Percentiles rank a stretch among this genome's conserved stretches.
These are phyloP conservation scores for Allolobophora icterica DNA, from an alignment of 2,888 invertebrate species.

Conservation along the genomic window DNA sequence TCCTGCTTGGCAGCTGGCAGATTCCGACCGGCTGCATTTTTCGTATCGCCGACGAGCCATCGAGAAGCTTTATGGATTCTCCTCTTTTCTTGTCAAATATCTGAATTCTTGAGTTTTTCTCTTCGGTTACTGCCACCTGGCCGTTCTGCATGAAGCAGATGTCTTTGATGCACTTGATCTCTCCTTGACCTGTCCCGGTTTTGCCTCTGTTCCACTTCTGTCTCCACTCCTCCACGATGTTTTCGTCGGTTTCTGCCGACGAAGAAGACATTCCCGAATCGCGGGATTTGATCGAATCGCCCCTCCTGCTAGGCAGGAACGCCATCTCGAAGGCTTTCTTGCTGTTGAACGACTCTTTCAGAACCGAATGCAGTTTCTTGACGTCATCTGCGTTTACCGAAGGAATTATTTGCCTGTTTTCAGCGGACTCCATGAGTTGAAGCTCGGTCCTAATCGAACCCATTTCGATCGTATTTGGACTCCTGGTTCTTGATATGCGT, in stretches of 20 bases:
- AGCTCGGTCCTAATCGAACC: not conserved
- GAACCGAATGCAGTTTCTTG: not conserved
- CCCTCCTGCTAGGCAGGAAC: not conserved
- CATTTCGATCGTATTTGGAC: not conserved
- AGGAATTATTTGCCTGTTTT: not conserved
- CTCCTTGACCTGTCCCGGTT: not conserved
- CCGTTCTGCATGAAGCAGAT: constrained; percentile 1
- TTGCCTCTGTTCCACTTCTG: not conserved
- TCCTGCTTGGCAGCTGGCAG: constrained; percentile 12
- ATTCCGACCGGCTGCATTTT: not conserved
- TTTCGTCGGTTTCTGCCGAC: not conserved
- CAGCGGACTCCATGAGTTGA: not conserved
- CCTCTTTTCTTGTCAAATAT: not conserved
- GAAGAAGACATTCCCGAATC: not conserved
- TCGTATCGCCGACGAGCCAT: not conserved
- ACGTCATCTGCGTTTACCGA: not conserved
- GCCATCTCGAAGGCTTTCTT: not conserved
- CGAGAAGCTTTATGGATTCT: not conserved
- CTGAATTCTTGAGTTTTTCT: constrained; percentile 13
- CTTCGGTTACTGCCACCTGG: not conserved
- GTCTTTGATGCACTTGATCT: not conserved
- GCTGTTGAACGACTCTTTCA: not conserved
- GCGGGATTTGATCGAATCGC: not conserved
- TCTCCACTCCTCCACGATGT: not conserved
- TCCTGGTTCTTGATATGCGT: not conserved